Evolutionary conservation across 2,888 invertebrate genomes (phyloP), one percentile per base, ranked within the genome.

Genomic region (Dolichopus griseipennis): DNA sequence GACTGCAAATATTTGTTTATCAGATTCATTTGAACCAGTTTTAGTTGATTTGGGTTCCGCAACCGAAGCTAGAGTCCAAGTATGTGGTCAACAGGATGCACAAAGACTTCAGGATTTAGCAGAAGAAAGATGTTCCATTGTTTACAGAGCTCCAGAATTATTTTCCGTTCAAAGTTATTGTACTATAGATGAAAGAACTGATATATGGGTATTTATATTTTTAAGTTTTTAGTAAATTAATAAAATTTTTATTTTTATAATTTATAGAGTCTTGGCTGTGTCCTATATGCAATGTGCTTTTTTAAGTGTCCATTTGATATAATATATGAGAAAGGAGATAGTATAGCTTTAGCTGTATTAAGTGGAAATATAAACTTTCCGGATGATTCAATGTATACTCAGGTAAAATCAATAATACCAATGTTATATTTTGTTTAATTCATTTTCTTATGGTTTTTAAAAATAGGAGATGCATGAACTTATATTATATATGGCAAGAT

Each of bases 71-170:
- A 83, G 85, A 70, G 82, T 88, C 2, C 88, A 89, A 79, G 78
- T 81, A 33, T 87, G 86, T 72, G 88, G 88, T 0, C 85, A 86
- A 65, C 85, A 85, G 62, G 89, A 89, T 73, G 90, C 90, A 0
- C 88, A 89, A 74, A 83, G 84, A 37, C 78, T 90, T 64, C 87
- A 93, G 81, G 95, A 95, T 76, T 81, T 87, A 66, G 93, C 93
- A 1, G 91, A 90, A 66, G 93, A 94, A 80, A 84, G 90, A 70
- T 92, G 92, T 78, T 91, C 92, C 33, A 93, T 95, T 89, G 88
- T 93, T 4, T 95, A 93, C 77, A 83, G 92, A 73, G 92, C 94
- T 1, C 95, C 95, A 0, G 95, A 95, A 79, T 81, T 95, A 66
- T 95, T 95, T 76, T 89, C 89, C 73, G 92, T 94, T 12, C 90